Percentiles rank a stretch among this genome's conserved stretches.
These are phyloP conservation scores for Drosophila subpulchrella DNA, from an alignment of 1,140 invertebrate genomes.

Conservation along the genomic window DNA sequence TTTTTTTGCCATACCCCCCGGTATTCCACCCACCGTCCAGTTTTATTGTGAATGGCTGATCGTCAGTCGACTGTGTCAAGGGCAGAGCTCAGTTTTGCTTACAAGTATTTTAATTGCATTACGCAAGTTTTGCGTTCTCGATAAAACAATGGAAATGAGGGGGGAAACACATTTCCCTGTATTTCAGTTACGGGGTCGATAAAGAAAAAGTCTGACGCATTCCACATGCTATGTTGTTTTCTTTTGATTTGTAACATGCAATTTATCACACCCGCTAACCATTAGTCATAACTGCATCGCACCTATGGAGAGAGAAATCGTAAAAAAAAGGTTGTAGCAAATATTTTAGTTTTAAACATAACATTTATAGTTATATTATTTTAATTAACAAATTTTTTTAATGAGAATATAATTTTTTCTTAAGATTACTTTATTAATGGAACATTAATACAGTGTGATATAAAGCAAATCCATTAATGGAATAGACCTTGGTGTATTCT, in stretches of 20 bases:
- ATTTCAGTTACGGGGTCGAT: not conserved
- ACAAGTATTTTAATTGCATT: constrained; percentile 67
- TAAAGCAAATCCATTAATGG: too few species aligned
- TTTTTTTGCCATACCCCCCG: constrained; percentile 3
- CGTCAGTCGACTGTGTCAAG: constrained; percentile 68
- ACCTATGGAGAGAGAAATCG: constrained; percentile 1
- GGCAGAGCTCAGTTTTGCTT: constrained; percentile 45
- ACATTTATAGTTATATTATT: too few species aligned
- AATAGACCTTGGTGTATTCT: too few species aligned
- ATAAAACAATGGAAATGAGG: constrained; percentile 30
- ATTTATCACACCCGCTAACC: constrained; percentile 59
- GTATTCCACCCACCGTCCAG: not conserved
- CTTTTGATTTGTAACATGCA: constrained; percentile 40
- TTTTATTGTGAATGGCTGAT: constrained; percentile 35
- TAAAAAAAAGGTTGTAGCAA: too few species aligned
- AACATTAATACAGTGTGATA: too few species aligned
- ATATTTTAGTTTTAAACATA: too few species aligned
- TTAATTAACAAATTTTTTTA: not conserved
- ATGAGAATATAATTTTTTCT: too few species aligned
- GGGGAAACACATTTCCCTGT: not conserved
- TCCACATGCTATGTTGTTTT: constrained; percentile 1
- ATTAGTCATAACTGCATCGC: constrained; percentile 61
- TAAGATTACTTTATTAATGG: not conserved
- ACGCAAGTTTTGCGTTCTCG: constrained; percentile 65
- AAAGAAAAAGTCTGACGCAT: constrained; percentile 30